These are phyloP conservation scores for Pararge aegeria DNA, from an alignment of 1,140 invertebrate genomes.

Conservation along the genomic window DNA sequence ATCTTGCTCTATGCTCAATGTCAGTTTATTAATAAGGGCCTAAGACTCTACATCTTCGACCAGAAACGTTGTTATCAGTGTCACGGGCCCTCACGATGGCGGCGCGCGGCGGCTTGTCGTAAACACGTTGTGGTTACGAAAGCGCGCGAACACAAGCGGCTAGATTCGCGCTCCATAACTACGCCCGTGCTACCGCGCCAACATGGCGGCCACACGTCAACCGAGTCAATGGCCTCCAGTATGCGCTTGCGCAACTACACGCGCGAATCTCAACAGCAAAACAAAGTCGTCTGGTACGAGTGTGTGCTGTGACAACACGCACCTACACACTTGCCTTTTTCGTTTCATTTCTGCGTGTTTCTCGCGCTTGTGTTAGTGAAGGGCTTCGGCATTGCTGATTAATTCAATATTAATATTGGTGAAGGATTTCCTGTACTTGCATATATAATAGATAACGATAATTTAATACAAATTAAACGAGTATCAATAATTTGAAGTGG, in stretches of 20 bases:
- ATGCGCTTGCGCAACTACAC: constrained; percentile 75
- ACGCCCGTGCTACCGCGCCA: constrained; percentile 47
- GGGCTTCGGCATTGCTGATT: constrained; percentile 62
- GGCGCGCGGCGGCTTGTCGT: constrained; percentile 41
- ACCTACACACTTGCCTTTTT: constrained; percentile 29
- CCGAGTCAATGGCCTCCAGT: constrained; percentile 75
- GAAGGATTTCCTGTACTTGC: constrained; percentile 51
- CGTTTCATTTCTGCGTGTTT: constrained; percentile 45
- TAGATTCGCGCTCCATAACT: constrained; percentile 72
- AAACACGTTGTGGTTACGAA: constrained; percentile 59
- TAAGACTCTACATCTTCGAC: not conserved
- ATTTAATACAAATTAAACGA: constrained; percentile 14
- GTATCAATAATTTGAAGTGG: not conserved
- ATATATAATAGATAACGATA: constrained; percentile 22
- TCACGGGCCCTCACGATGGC: constrained; percentile 34
- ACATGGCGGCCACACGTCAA: constrained; percentile 63
- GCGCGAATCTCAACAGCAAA: constrained; percentile 77
- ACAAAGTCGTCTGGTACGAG: constrained; percentile 55
- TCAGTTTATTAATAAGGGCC: too few species aligned
- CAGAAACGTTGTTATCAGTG: constrained; percentile 37
- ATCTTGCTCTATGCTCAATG: too few species aligned
- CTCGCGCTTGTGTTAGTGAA: constrained; percentile 54
- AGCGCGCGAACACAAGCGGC: constrained; percentile 63
- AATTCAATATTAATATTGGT: constrained; percentile 62
- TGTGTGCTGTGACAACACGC: constrained; percentile 43